Evolutionary conservation across 1,140 invertebrate genomes (phyloP), one percentile per base, ranked within the genome.

Genomic region (Contarinia nasturtii): DNA sequence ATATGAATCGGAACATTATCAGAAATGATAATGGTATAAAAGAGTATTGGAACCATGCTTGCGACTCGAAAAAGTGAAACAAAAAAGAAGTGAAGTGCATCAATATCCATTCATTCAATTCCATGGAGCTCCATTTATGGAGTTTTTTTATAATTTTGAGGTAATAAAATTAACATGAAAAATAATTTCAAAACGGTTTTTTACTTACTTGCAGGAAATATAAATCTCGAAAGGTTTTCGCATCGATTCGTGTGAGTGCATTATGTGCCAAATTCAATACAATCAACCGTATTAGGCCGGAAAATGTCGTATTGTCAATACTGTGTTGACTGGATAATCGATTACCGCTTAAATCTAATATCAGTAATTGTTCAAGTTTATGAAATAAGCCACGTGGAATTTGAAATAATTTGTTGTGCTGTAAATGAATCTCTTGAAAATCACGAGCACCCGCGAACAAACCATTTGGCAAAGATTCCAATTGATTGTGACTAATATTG

Each of bases 301-400:
- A 67, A 58, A 93, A 90, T 18, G 83, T 86, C 1, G 79, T 80
- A 45, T 83, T 77, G 55, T 85, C 80, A 49, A 88, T 77, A n/a
- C n/a, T n/a, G 58, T 79, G 85, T 53, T 79, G 80, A 58, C 79
- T 85, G 45, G 79, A 80, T 38, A 96, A 67, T 54, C 80, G 77
- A 67, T 96, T 96, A 48, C 81, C 77, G 1, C 85, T 85, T 45
- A 93, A 67, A 63, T 95, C 86, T 33, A 96, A 70, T 10, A 87
- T 76, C 36, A 88, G 68, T 44, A 96, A 67, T 56, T 87, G 79
- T 53, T 86, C 80, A 37, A 94, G 67, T 0, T 80, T 74, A 51
- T 83, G 80, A 61, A 92, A 90, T 14, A 86, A 67, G n/a, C 82
- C 82, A 48, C 75, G 74, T 10, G 83, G 80, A 43, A 91, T 60